Conservation (phyloP, 2,888 invertebrate species). For the Thymelicus sylvestris region DNA sequence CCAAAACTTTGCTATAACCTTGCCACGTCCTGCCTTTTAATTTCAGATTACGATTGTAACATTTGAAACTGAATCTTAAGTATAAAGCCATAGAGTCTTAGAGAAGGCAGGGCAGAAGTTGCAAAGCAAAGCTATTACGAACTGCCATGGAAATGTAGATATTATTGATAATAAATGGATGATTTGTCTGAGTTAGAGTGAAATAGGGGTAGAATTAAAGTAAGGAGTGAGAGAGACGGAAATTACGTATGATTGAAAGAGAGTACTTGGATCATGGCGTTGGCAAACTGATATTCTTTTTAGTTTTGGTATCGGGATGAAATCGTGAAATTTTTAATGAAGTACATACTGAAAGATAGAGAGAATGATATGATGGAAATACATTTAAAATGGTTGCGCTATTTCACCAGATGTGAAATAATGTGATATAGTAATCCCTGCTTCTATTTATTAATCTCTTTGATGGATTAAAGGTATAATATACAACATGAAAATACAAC, state of each 20-base stretch:
- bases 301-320: neutral
- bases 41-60: constrained; percentile 38
- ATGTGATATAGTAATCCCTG: too few species aligned
- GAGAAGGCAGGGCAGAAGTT: constrained; percentile 3
- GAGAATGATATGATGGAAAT: neutral
- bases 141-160: constrained; percentile 37
- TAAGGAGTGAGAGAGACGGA: constrained; percentile 2
- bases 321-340: neutral
- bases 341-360: neutral
- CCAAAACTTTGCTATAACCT: constrained; percentile 39
- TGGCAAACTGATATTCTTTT: constrained; percentile 13
- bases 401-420: neutral
- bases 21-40: constrained; percentile 49
- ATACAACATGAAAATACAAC: too few species aligned
- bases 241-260: constrained; percentile 26
- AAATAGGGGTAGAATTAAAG: constrained; percentile 11
- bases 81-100: neutral
- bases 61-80: constrained; percentile 20
- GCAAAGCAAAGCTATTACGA: constrained; percentile 34
- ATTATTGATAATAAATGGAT: constrained; percentile 40
- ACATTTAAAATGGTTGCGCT: neutral
- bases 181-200: constrained; percentile 28
- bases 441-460: too few species aligned
- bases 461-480: too few species aligned
- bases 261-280: constrained; percentile 21